Evolutionary conservation across 2,888 invertebrate species (phyloP).

Genomic region (Spialia ferax): DNA sequence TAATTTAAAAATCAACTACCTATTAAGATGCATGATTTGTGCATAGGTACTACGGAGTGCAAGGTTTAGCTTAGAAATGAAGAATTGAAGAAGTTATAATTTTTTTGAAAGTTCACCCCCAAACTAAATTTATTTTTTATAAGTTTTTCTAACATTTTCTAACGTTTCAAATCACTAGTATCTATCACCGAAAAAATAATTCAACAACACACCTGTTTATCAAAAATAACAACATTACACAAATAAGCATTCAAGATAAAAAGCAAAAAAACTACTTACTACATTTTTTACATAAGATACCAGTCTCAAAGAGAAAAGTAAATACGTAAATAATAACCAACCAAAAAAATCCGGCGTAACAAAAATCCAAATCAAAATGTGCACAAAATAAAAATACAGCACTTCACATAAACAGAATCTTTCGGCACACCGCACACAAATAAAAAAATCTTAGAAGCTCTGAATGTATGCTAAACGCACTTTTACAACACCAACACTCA

Average conservation of each 20-base stretch:
- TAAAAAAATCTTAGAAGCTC: slow-evolving; percentile 71
- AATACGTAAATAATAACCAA: slow-evolving; percentile 72
- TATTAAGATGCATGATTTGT: not conserved
- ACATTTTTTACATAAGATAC: slow-evolving; percentile 31
- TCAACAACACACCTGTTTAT: not conserved
- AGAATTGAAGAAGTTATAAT: not conserved
- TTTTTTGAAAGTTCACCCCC: too few relatives aligned
- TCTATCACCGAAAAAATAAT: not conserved
- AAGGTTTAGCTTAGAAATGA: not conserved
- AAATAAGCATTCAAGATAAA: slow-evolving; percentile 18
- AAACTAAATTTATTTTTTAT: too few relatives aligned
- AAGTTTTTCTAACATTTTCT: too few relatives aligned
- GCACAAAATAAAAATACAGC: slow-evolving; percentile 80
- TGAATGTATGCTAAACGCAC: slow-evolving; percentile 73
- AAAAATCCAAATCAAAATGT: slow-evolving; percentile 82
- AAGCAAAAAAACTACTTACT: slow-evolving; percentile 41
- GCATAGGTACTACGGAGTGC: not conserved
- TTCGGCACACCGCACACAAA: slow-evolving; percentile 76
- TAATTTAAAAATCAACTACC: slow-evolving; percentile 23
- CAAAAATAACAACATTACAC: not conserved
- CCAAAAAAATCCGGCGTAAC: slow-evolving; percentile 81
- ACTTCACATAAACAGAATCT: slow-evolving; percentile 80
- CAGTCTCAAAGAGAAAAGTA: slow-evolving; percentile 41
- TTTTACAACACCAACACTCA: slow-evolving; percentile 78
- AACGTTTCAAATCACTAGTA: not conserved